A percentile compares a stretch with the other conserved stretches of the same genome.
phyloP scores from a whole-genome alignment of 2,888 invertebrate species.

The Dolichomitus sp. region DNA sequence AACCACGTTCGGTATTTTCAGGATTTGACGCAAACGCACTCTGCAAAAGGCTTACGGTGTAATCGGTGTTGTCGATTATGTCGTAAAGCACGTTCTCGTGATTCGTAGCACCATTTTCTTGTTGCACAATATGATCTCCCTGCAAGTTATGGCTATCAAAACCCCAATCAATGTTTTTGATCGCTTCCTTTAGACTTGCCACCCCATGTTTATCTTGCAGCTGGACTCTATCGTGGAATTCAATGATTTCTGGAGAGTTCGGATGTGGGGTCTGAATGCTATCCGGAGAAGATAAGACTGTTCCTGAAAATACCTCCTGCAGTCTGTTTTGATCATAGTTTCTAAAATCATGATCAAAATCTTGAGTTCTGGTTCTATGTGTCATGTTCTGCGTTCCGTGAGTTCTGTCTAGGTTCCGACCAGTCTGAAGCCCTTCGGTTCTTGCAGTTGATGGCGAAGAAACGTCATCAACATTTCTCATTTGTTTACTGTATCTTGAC shows the following conservation, averaged over 20 bases:
- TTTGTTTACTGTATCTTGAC: slow-evolving; percentile 45
- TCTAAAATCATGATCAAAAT: not conserved
- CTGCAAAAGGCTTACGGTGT: slow-evolving; percentile 62
- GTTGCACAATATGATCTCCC: not conserved
- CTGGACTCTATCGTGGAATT: not conserved
- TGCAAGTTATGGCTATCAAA: slow-evolving; percentile 14
- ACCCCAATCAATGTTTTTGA: slow-evolving; percentile 50
- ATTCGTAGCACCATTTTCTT: not conserved
- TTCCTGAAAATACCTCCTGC: slow-evolving; percentile 24
- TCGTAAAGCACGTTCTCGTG: slow-evolving; percentile 52
- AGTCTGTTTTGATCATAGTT: not conserved
- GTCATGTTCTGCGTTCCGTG: slow-evolving; percentile 52
- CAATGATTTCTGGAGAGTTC: not conserved
- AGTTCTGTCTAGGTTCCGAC: slow-evolving; percentile 53
- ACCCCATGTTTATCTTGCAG: not conserved
- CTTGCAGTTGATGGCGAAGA: slow-evolving; percentile 14
- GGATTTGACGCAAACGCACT: slow-evolving; percentile 67
- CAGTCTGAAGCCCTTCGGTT: slow-evolving; percentile 38
- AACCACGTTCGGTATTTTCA: slow-evolving; percentile 63
- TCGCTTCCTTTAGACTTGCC: slow-evolving; percentile 38
- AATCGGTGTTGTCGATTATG: slow-evolving; percentile 63
- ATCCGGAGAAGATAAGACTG: slow-evolving; percentile 6
- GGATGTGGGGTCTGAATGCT: not conserved
- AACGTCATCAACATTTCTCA: slow-evolving; percentile 3
- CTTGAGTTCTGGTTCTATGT: not conserved